These are phyloP conservation scores for Standfussiana lucernea DNA, from an alignment of 2,888 invertebrate species.

Conservation along the genomic window DNA sequence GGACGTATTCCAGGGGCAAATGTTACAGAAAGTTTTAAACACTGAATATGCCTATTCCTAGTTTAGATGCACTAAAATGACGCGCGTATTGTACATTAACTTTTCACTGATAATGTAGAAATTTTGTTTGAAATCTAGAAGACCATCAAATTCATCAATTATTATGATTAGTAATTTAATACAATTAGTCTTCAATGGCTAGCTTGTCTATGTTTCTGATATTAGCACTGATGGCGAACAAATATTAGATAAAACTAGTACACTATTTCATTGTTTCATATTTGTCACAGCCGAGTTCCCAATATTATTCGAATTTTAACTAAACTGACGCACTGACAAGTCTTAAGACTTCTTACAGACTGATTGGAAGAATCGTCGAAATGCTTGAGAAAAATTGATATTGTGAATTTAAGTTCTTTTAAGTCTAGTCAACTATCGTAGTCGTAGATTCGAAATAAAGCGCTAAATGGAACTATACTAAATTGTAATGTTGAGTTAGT, in stretches of 20 bases:
- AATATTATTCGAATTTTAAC: slow-evolving; percentile 55
- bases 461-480: slow-evolving; percentile 67
- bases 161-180: slow-evolving; percentile 14
- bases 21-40: slow-evolving; percentile 14
- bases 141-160: slow-evolving; percentile 32
- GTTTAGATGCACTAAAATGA: slow-evolving; percentile 11
- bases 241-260: slow-evolving; percentile 32
- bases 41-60: slow-evolving; percentile 24
- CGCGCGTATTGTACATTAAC: neutral
- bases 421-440: slow-evolving; percentile 63
- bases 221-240: slow-evolving; percentile 16
- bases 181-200: slow-evolving; percentile 11
- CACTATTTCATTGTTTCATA: slow-evolving; percentile 51
- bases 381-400: slow-evolving; percentile 21
- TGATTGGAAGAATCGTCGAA: slow-evolving; percentile 19
- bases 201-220: slow-evolving; percentile 17
- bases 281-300: slow-evolving; percentile 64
- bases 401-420: slow-evolving; percentile 20
- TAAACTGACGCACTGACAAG: slow-evolving; percentile 52
- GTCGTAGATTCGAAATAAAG: slow-evolving; percentile 71
- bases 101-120: slow-evolving; percentile 20
- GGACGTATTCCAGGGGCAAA: slow-evolving; percentile 46
- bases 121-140: slow-evolving; percentile 29
- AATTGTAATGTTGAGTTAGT: slow-evolving; percentile 70
- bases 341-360: slow-evolving; percentile 27